A percentile compares a stretch with the other conserved stretches of the same genome.
phyloP scores from a whole-genome alignment of 2,113 vertebrate species.

The Lucifuga dentata region DNA sequence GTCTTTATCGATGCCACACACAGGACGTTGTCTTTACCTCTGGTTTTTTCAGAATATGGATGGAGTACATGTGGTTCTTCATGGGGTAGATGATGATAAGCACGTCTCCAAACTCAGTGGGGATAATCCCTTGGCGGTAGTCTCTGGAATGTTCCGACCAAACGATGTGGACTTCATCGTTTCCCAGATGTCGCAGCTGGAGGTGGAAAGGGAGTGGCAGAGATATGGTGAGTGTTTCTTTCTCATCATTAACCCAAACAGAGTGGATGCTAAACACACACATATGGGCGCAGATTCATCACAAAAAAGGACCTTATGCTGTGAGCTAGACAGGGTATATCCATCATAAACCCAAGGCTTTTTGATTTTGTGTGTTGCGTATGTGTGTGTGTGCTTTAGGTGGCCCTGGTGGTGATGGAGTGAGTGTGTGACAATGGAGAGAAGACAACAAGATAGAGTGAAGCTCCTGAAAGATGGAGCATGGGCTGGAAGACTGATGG shows the following conservation, averaged over 20 bases:
- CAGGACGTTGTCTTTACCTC: constrained; percentile 85
- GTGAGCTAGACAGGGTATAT: constrained; percentile 37
- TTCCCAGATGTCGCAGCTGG: constrained; percentile 97
- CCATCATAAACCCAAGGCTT: constrained; percentile 70
- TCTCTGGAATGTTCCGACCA: constrained; percentile 99
- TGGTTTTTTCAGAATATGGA: constrained; percentile 98
- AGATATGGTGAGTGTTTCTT: constrained; percentile 11
- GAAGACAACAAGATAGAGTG: constrained; percentile 65
- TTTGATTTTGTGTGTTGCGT: constrained; percentile 27
- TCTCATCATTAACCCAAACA: constrained; percentile 25
- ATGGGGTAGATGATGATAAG: constrained; percentile 98
- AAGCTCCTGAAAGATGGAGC: constrained; percentile 66
- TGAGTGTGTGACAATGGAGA: constrained; percentile 67
- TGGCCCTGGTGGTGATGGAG: constrained; percentile 74
- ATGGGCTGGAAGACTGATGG: constrained; percentile 61
- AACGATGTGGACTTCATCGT: constrained; percentile 98
- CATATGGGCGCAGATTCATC: too few species aligned
- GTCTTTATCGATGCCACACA: too few species aligned
- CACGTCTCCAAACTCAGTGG: constrained; percentile 98
- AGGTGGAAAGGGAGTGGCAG: constrained; percentile 17
- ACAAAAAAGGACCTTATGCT: constrained; percentile 3
- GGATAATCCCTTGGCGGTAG: constrained; percentile 97
- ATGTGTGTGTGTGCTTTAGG: constrained; percentile 28
- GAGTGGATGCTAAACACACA: constrained; percentile 21
- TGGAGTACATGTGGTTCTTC: constrained; percentile 99